A percentile compares a stretch with the other conserved stretches of the same genome.
Conservation (phyloP, 2,113 vertebrate species). For the Larimichthys crocea region DNA sequence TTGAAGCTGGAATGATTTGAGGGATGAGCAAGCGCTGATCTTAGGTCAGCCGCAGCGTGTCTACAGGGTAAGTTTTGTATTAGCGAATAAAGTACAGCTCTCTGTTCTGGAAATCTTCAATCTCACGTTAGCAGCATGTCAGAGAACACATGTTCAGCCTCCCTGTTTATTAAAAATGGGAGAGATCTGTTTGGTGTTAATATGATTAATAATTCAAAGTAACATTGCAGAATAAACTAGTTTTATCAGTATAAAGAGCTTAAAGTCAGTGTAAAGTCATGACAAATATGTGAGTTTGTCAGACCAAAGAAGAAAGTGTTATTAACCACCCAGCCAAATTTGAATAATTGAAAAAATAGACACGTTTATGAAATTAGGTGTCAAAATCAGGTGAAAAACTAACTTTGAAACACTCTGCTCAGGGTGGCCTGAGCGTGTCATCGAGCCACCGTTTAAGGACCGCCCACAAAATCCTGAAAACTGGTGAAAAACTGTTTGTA, state of each 20-base stretch:
- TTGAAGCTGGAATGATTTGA: conserved; percentile 53
- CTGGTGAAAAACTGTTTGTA: too few relatives aligned
- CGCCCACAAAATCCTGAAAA: too few relatives aligned
- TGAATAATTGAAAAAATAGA: too few relatives aligned
- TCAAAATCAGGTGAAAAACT: too few relatives aligned
- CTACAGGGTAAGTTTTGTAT: conserved; percentile 28
- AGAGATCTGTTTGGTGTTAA: background rate
- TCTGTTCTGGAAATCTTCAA: conserved; percentile 25
- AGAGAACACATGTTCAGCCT: conserved; percentile 23
- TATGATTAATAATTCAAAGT: background rate
- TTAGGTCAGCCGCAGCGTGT: conserved; percentile 35
- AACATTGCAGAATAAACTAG: background rate
- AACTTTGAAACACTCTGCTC: too few relatives aligned
- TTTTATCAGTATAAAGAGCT: background rate
- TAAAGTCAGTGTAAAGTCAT: too few relatives aligned
- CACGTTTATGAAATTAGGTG: too few relatives aligned
- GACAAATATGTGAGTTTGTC: too few relatives aligned
- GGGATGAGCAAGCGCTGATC: conserved; percentile 43
- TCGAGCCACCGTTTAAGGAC: too few relatives aligned
- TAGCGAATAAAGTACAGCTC: conserved; percentile 16
- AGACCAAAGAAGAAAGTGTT: too few relatives aligned
- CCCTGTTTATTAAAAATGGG: conserved; percentile 11
- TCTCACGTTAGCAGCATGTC: conserved; percentile 12
- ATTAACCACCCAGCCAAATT: too few relatives aligned
- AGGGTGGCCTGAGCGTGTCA: too few relatives aligned